These are phyloP conservation scores for Dinoponera quadriceps DNA, from an alignment of 1,140 invertebrate genomes.

Conservation along the genomic window DNA sequence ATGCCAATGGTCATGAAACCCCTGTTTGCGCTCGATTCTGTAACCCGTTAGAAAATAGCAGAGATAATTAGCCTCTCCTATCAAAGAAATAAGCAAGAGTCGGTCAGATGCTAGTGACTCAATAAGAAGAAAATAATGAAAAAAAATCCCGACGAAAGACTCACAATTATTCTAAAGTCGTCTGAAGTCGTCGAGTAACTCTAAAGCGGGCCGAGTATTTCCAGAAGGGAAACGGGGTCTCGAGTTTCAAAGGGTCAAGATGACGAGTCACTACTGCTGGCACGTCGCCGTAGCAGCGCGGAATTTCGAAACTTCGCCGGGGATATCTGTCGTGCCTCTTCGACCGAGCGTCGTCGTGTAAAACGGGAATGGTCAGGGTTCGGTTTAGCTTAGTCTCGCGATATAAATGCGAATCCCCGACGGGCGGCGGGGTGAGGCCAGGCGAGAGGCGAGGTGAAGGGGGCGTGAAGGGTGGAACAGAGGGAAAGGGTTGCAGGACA, in stretches of 20 bases:
- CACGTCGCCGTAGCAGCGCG: constrained; percentile 7
- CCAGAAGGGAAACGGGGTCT: constrained; percentile 13
- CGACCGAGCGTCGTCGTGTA: neutral
- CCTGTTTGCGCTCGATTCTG: no score
- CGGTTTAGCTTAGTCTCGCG: constrained; percentile 30
- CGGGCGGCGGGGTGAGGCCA: neutral
- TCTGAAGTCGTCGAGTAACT: neutral
- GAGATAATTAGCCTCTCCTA: no score
- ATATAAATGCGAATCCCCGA: constrained; percentile 34
- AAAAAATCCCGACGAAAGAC: neutral
- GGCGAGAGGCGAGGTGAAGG: neutral
- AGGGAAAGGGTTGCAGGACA: constrained; percentile 54
- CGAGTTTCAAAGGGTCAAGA: constrained; percentile 24
- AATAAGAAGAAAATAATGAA: neutral
- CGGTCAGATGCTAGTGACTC: no score
- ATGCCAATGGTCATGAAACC: no score
- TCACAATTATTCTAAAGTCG: neutral
- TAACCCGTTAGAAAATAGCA: no score
- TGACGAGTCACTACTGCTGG: constrained; percentile 15
- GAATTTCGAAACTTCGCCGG: constrained; percentile 1
- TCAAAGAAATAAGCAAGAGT: no score
- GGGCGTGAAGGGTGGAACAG: constrained; percentile 1
- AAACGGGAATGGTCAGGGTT: constrained; percentile 28
- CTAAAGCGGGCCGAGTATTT: no score
- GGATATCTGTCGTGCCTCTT: neutral